Percentiles rank a stretch among this genome's conserved stretches.
Evolutionary conservation across 2,797 vertebrate genomes (phyloP).

Genomic region (Anas bernieri): DNA sequence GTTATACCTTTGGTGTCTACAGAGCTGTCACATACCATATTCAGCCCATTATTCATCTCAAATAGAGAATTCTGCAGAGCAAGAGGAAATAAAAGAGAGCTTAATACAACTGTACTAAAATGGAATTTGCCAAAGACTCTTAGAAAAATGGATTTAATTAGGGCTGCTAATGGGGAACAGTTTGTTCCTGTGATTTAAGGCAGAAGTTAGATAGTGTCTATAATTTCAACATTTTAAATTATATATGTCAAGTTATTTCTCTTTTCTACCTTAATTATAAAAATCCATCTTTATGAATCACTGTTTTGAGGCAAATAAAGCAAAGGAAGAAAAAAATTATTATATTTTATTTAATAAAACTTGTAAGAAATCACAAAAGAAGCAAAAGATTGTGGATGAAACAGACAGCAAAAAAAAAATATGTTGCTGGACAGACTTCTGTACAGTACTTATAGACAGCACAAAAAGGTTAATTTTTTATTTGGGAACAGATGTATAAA

Average conservation of each 20-base stretch:
- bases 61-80: slow-evolving; percentile 53
- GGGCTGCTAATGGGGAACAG: slow-evolving; percentile 76
- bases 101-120: slow-evolving; percentile 75
- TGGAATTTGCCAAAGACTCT: slow-evolving; percentile 77
- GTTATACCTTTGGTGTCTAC: not conserved
- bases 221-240: slow-evolving; percentile 78
- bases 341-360: slow-evolving; percentile 41
- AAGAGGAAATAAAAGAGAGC: slow-evolving; percentile 70
- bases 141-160: slow-evolving; percentile 84
- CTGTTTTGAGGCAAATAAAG: slow-evolving; percentile 62
- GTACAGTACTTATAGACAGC: not conserved
- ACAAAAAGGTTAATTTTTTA: not conserved
- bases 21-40: slow-evolving; percentile 1
- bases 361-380: not conserved
- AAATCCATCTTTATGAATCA: slow-evolving; percentile 68
- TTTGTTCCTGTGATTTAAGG: slow-evolving; percentile 78
- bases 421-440: not conserved
- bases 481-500: not conserved
- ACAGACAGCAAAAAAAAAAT: not conserved
- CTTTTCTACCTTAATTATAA: slow-evolving; percentile 76
- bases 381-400: not conserved
- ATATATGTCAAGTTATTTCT: slow-evolving; percentile 73
- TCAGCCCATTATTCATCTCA: slow-evolving; percentile 36
- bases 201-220: slow-evolving; percentile 59
- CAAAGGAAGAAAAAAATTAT: slow-evolving; percentile 18